Evolutionary conservation across 2,797 vertebrate species (phyloP).

Genomic region (Anas georgica): DNA sequence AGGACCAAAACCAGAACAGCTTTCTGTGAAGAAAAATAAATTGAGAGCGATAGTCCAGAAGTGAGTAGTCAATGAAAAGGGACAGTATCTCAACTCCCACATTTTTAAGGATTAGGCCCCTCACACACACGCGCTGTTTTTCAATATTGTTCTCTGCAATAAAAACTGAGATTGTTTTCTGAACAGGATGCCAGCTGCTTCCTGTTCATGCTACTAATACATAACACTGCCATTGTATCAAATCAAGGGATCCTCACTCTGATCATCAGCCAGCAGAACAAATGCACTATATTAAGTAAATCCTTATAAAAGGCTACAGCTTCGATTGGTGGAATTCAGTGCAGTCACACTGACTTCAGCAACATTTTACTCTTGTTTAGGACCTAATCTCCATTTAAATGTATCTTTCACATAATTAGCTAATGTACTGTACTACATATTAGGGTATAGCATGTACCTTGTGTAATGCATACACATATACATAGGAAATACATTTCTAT

Average conservation of each 20-base stretch:
- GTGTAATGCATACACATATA: neutral
- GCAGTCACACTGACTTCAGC: slow-evolving; percentile 16
- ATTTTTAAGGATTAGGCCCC: slow-evolving; percentile 34
- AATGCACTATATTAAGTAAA: slow-evolving; percentile 58
- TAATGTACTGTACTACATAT: neutral
- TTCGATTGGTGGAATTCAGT: neutral
- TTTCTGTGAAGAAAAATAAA: neutral
- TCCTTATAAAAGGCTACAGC: slow-evolving; percentile 30
- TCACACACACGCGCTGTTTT: neutral
- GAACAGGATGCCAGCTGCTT: slow-evolving; percentile 65
- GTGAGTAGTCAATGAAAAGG: neutral
- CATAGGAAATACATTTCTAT: neutral
- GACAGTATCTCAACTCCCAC: neutral
- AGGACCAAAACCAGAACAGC: neutral
- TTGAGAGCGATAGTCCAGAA: slow-evolving; percentile 9
- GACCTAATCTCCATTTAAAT: neutral
- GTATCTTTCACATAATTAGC: neutral
- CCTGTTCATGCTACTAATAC: slow-evolving; percentile 58
- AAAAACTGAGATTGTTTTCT: slow-evolving; percentile 59
- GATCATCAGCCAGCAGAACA: slow-evolving; percentile 59
- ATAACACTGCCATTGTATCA: slow-evolving; percentile 60
- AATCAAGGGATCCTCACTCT: slow-evolving; percentile 62
- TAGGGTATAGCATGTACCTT: too few species aligned
- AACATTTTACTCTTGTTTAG: slow-evolving; percentile 5
- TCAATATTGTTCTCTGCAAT: slow-evolving; percentile 51